Conservation (phyloP, 92 coral and sea anemone genomes). For the Chrysogorgia sp. region DNA sequence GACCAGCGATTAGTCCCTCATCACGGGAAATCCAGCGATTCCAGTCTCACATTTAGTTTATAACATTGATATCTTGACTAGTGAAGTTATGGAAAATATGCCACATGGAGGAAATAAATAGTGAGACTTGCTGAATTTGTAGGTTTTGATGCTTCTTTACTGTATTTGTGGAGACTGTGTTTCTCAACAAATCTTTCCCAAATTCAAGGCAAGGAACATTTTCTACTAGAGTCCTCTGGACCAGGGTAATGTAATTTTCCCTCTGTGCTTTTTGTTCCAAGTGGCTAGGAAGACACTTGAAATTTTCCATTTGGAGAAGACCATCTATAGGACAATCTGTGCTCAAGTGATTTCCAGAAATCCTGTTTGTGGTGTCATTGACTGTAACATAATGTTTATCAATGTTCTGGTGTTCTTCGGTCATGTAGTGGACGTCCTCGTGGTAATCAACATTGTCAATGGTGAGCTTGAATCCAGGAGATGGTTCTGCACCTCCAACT, state of each 20-base stretch:
- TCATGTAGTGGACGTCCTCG: constrained; percentile 43
- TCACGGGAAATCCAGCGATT: no score
- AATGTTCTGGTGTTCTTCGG: no score
- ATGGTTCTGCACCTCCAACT: background rate
- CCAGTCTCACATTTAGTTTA: no score
- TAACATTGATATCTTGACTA: no score
- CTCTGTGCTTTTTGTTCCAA: constrained; percentile 19
- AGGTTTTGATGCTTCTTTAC: constrained; percentile 49
- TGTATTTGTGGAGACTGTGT: constrained; percentile 55
- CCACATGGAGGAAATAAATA: constrained; percentile 41
- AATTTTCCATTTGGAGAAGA: constrained; percentile 64
- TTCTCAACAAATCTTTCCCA: constrained; percentile 24
- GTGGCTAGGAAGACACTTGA: constrained; percentile 49
- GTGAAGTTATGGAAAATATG: no score
- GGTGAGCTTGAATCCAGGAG: constrained; percentile 1
- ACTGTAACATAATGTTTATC: constrained; percentile 67
- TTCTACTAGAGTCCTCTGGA: constrained; percentile 35
- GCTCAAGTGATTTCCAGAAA: constrained; percentile 59
- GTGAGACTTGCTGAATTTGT: constrained; percentile 35
- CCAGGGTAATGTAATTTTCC: no score
- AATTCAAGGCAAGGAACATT: constrained; percentile 48
- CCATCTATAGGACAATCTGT: constrained; percentile 46
- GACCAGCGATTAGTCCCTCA: no score
- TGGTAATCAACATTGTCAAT: constrained; percentile 37
- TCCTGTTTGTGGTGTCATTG: constrained; percentile 62